phyloP scores from a whole-genome alignment of 23 tunicate genomes.

The Phallusia fumigata region DNA sequence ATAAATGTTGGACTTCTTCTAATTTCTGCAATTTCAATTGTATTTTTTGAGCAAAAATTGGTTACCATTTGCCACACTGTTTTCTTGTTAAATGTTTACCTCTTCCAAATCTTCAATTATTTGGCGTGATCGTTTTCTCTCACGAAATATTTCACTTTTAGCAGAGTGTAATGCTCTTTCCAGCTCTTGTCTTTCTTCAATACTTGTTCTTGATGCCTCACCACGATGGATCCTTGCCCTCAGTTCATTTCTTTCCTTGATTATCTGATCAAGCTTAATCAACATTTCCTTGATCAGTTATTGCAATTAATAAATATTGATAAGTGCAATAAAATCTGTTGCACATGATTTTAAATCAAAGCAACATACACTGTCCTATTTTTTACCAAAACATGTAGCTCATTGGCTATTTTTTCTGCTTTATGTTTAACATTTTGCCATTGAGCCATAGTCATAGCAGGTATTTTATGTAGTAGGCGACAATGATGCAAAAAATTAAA shows the following conservation, averaged over 20 bases:
- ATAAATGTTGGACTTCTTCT: constrained; percentile 1
- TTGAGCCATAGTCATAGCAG: too few relatives aligned
- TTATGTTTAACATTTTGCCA: too few relatives aligned
- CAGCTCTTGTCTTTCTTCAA: constrained; percentile 72
- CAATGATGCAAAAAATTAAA: too few relatives aligned
- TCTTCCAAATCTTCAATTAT: constrained; percentile 78
- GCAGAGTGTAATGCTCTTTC: constrained; percentile 68
- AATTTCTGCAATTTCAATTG: not conserved
- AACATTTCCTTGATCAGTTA: not conserved
- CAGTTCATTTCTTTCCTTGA: constrained; percentile 65
- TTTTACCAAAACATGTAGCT: too few relatives aligned
- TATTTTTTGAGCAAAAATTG: not conserved
- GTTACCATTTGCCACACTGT: not conserved
- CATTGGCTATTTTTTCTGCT: too few relatives aligned
- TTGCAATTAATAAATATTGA: too few relatives aligned
- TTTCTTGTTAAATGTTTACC: constrained; percentile 6
- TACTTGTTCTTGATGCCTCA: constrained; percentile 71
- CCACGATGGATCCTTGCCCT: constrained; percentile 64
- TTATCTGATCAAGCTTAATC: constrained; percentile 36
- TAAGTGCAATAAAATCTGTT: too few relatives aligned
- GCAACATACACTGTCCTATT: too few relatives aligned
- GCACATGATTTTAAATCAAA: too few relatives aligned
- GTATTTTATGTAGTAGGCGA: too few relatives aligned
- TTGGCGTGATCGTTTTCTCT: constrained; percentile 53
- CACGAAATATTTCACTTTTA: constrained; percentile 48